Base-by-base conservation (phyloP, 1,140 invertebrate species). In the Macrobrachium rosenbergii region DNA sequence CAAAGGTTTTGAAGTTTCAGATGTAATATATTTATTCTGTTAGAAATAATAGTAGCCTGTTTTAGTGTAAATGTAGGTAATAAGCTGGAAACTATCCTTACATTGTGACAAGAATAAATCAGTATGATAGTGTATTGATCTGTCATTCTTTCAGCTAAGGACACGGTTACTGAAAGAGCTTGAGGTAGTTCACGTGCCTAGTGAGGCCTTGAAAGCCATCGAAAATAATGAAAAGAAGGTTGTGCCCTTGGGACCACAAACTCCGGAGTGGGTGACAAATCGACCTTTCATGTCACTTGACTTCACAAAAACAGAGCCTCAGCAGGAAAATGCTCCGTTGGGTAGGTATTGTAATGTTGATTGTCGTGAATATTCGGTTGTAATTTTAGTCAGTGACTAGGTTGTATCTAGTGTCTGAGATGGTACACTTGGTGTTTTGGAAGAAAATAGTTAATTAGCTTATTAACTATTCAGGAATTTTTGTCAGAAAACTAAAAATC, bases 201-300 rank as follows among this genome's bases (percentile, higher is more conserved):
- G 88, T 62, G 77, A 81, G 28, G 85, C 79, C 60, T 52, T 76
- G 23, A 37, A 28, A 14, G 63, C 28, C 19, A 67, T 82, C 12
- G 58, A 45, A 58, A 63, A 58, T 19, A 62, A 69, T 59, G 73
- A 76, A 21, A 84, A 59, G 11, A 83, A 58, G 60, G 37, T 59
- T 72, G 21, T 69, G 5, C 45, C 59, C 17, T 63, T 88, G 23
- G 88, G 88, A 16, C 88, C 85, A 79, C 23, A 62, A 11, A 89
- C 82, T 17, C 76, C 83, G 58, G 62, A 82, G 17, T 83, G 82
- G 88, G 58, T 86, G 63, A 72, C 64, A 16, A 75, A 83, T 73
- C 37, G 86, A 43, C 88, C 88, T 14, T 84, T 89, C 62, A 63
- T 84, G 23, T 78, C 89, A 8, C 45, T 89, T 60, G 83, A 88